A percentile compares a stretch with the other conserved stretches of the same genome.
Evolutionary conservation across 2,797 vertebrate genomes (phyloP).

Genomic region (Margarornis squamiger): DNA sequence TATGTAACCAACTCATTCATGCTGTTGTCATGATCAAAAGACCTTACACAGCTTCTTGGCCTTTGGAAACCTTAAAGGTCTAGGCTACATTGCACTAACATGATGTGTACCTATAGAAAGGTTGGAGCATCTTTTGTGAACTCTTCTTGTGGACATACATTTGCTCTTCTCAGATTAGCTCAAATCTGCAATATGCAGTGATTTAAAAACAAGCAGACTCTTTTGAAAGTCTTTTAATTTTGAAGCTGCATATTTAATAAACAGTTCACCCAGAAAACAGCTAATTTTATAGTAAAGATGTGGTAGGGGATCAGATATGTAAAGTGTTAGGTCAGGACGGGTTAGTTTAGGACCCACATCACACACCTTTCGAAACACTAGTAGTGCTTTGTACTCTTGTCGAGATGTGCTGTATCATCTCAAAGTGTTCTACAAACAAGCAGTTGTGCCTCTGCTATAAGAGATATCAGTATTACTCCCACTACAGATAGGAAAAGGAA

Average conservation of each 20-base stretch:
- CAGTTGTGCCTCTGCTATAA: neutral
- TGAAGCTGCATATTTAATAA: neutral
- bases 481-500: neutral
- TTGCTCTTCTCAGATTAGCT: neutral
- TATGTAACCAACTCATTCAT: neutral
- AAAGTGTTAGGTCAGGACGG: neutral
- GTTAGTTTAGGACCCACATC: neutral
- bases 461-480: neutral
- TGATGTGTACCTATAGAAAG: neutral
- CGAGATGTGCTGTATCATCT: neutral
- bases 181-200: neutral
- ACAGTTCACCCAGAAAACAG: neutral
- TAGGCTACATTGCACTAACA: neutral
- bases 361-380: neutral
- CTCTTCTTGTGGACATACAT: neutral
- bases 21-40: neutral
- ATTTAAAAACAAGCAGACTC: neutral
- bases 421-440: neutral
- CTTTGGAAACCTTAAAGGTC: neutral
- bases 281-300: neutral
- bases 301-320: neutral
- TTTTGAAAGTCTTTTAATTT: neutral
- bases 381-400: neutral
- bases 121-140: neutral
- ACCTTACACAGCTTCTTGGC: neutral